Base-by-base conservation (phyloP, 2,888 invertebrate genomes). In the Enchytraeus crypticus region DNA sequence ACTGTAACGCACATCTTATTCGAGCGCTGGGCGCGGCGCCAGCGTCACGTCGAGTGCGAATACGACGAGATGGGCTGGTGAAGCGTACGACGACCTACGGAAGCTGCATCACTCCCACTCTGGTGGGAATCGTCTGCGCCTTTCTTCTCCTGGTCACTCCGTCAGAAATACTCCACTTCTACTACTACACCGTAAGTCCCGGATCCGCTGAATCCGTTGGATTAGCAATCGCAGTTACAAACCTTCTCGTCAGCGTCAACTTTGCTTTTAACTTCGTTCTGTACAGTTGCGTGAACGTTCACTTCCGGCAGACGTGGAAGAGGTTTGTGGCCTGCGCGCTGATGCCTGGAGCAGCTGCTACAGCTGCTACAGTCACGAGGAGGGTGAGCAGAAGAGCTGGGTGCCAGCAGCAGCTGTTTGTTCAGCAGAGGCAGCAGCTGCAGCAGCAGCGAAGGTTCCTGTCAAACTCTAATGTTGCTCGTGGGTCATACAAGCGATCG, bases 71-170 rank as follows among this genome's bases (percentile, higher is more conserved):
- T 32, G 62, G 64, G 56, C 43, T 60, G 18, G 66, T 66, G 26
- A 51, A 51, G 14, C 38, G 57, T 29, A 33, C 47, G 21, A 32
- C 57, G 14, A 57, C 56, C n/a, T 51, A 63, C 32, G 61, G 60
- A 18, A 58, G 61, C 26, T 56, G 60, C 30, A 74, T 76, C 5
- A 76, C 76, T 1, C 75, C 76, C 18, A 75, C 76, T 0, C 67
- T 76, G 27, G 72, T 76, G 8, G 72, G 74, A 0, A 73, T 75
- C 27, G 73, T 76, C n/a, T 69, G 75, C 21, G 64, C 74, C 53
- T 75, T 74, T 60, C 69, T 76, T 1, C 69, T 74, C 33, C 68
- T 76, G n/a, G 75, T 75, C 14, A 74, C 74, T 1, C 76, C 76
- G 2, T 73, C 74, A 29, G 75, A 76, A 65, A 69, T 76, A 29